Conservation (phyloP, 1,140 invertebrate species). For the Schlechtendalia chinensis region DNA sequence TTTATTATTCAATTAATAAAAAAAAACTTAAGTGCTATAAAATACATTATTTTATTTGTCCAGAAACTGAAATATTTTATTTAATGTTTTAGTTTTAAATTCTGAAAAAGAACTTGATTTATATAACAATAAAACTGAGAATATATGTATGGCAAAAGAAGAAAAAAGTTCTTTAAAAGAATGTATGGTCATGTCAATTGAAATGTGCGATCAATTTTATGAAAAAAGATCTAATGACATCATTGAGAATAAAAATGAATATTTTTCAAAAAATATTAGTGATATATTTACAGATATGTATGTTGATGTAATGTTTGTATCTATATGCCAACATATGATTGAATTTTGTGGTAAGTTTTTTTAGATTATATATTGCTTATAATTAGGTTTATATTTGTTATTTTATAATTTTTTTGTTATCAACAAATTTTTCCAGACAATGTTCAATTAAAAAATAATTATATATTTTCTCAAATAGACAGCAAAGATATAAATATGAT, state of each 20-base stretch:
- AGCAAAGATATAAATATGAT: background rate
- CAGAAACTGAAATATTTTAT: background rate
- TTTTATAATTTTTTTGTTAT: background rate
- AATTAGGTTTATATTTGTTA: too few relatives aligned
- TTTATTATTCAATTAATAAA: background rate
- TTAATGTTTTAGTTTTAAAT: background rate
- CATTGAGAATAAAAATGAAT: background rate
- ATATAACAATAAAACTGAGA: background rate
- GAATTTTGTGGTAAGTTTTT: slow-evolving; percentile 4
- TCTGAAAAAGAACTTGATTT: background rate
- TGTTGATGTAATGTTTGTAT: slow-evolving; percentile 25
- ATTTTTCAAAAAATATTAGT: slow-evolving; percentile 8
- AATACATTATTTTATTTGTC: background rate
- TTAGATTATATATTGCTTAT: background rate
- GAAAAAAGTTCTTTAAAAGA: background rate
- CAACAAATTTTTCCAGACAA: background rate
- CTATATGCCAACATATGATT: slow-evolving; percentile 5
- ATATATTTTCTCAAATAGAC: background rate
- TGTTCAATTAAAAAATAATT: background rate
- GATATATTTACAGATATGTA: slow-evolving; percentile 39
- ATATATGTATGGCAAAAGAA: background rate
- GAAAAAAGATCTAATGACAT: background rate
- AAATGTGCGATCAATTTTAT: slow-evolving; percentile 23
- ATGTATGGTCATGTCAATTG: background rate
- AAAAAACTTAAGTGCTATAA: background rate